Evolutionary conservation across 2,888 invertebrate genomes (phyloP).

Genomic region (Lypha dubia): DNA sequence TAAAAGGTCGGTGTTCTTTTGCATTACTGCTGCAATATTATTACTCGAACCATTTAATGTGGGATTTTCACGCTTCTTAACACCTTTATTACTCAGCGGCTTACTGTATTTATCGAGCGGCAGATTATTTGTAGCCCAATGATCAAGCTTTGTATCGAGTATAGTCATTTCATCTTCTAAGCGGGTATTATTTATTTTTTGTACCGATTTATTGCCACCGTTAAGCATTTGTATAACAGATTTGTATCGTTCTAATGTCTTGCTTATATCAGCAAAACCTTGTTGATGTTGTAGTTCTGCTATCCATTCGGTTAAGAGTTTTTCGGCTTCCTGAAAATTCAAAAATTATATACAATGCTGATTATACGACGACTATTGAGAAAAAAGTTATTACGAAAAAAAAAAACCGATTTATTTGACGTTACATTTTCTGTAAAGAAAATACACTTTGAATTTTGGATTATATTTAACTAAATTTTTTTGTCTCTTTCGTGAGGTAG

Average conservation of each 20-base stretch:
- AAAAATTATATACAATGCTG: background rate
- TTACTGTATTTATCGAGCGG: conserved; percentile 83
- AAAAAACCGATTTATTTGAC: no score
- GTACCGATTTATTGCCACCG: conserved; percentile 80
- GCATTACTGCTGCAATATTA: conserved; percentile 69
- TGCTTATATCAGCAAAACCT: conserved; percentile 84
- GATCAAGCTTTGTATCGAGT: conserved; percentile 83
- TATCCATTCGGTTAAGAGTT: conserved; percentile 85
- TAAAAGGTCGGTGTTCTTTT: conserved; percentile 79
- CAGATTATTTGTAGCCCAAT: conserved; percentile 83
- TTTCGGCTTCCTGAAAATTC: conserved; percentile 84
- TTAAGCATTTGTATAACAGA: conserved; percentile 84
- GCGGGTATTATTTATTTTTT: conserved; percentile 81
- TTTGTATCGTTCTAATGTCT: conserved; percentile 84
- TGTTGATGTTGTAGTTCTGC: conserved; percentile 82
- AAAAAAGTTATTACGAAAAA: no score
- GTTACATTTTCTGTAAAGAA: no score
- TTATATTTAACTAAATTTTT: no score
- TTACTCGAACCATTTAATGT: conserved; percentile 67
- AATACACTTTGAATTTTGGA: no score
- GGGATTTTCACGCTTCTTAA: conserved; percentile 74
- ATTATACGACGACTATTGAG: background rate
- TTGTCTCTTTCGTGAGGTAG: no score
- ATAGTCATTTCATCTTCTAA: conserved; percentile 84
- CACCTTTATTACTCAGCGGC: conserved; percentile 77